phyloP scores from a whole-genome alignment of 2,888 invertebrate species.

The Spicauda simplicius region DNA sequence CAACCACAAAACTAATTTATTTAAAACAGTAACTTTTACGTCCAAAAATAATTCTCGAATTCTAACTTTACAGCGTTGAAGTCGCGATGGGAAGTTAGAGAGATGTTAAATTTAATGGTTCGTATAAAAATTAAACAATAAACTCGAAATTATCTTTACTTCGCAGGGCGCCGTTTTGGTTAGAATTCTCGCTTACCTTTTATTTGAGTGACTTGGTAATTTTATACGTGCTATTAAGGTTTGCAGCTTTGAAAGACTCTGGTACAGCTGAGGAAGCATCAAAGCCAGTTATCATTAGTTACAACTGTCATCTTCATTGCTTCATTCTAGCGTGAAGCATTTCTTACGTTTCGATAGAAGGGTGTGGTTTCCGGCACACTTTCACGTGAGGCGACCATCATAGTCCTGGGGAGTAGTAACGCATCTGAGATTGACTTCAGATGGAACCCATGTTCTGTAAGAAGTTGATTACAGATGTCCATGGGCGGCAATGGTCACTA shows the following conservation, averaged over 20 bases:
- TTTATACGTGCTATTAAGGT: conserved; percentile 8
- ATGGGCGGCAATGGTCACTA: too few species aligned
- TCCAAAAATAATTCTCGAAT: conserved; percentile 20
- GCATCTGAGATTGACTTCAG: too few species aligned
- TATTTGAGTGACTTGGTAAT: conserved; percentile 18
- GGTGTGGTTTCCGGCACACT: too few species aligned
- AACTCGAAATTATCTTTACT: conserved; percentile 32
- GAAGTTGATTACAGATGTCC: too few species aligned
- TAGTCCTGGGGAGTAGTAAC: too few species aligned
- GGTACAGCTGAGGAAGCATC: too few species aligned
- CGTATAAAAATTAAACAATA: conserved; percentile 38
- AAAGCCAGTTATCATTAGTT: too few species aligned
- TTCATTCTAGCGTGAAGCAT: too few species aligned
- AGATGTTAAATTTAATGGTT: conserved; percentile 29
- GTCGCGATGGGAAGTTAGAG: conserved; percentile 11
- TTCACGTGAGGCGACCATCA: too few species aligned
- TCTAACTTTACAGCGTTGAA: conserved; percentile 5
- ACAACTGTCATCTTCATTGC: too few species aligned
- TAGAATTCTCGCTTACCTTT: conserved; percentile 26
- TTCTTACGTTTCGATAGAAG: too few species aligned
- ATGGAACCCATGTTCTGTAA: too few species aligned
- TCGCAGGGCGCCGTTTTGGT: conserved; percentile 25
- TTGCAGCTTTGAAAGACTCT: neutral
- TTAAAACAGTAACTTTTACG: conserved; percentile 19
- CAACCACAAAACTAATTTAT: conserved; percentile 27